Evolutionary conservation across 2,113 vertebrate genomes (phyloP), one percentile per base, ranked within the genome.

Genomic region (Panurus biarmicus): DNA sequence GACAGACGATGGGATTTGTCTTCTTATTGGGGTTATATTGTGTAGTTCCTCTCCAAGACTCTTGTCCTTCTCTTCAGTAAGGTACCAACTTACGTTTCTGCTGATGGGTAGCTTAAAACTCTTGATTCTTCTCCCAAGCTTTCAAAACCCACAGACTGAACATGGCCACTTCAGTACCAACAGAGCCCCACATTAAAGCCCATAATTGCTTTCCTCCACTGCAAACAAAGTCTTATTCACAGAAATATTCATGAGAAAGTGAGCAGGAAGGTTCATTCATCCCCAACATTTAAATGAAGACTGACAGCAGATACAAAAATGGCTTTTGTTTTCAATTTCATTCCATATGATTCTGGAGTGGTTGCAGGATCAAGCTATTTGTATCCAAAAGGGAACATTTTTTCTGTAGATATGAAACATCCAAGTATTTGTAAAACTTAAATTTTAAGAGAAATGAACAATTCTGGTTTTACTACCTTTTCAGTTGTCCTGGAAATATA

Each of bases 301-400:
- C 86, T 92, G 90, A 90, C 76, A 87, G 83, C 70, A 90, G 61
- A 81, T 72, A 78, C 16, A 40, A 89, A 93, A 94, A 90, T 75
- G 73, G 28, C 76, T 93, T 96, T 96, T 93, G 96, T 89, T 95
- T 93, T 84, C 83, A 84, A 85, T 96, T 96, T 85, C 23, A 50
- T 78, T 92, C 91, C 91, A 65, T 90, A 78, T 93, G 86, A 82
- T 72, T 93, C 40, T 61, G 69, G 69, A 78, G 76, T 45, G 70
- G 80, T 76, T 95, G 70, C 53, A 65, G 89, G 73, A 90, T 94
- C 83, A 92, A 87, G 45, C 57, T 87, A 81, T 92, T 90, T 93
- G 90, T 95, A 85, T 87, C 40, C 3, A 2, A 95, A 93, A 89
- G 57, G 23, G 53, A 90, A 85, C 58, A 81, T 90, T 93, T 61